Percentiles rank a stretch among this genome's conserved stretches.
Evolutionary conservation across 2,113 vertebrate genomes (phyloP).

Genomic region (Indicator maculatus): DNA sequence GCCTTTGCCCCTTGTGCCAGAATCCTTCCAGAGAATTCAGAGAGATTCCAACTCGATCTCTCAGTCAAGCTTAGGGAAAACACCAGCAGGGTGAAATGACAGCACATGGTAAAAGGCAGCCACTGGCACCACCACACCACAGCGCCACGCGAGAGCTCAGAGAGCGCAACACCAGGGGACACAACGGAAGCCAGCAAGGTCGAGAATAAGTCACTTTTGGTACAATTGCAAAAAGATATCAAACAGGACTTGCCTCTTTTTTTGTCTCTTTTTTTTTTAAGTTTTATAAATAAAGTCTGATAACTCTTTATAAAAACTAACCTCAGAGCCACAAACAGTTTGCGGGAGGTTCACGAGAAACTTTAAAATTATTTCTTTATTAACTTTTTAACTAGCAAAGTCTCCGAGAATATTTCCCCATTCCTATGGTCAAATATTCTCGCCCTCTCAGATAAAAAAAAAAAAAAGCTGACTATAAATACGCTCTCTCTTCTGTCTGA

Average conservation of each 20-base stretch:
- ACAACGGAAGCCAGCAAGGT: slow-evolving; percentile 75
- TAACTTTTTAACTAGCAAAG: slow-evolving; percentile 84
- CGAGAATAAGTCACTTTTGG: slow-evolving; percentile 99
- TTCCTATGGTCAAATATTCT: slow-evolving; percentile 80
- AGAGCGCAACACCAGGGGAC: slow-evolving; percentile 67
- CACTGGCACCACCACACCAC: slow-evolving; percentile 71
- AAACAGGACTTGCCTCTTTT: slow-evolving; percentile 83
- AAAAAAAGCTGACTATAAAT: slow-evolving; percentile 76
- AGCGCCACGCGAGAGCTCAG: slow-evolving; percentile 39
- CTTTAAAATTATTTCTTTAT: slow-evolving; percentile 76
- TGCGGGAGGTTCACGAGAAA: slow-evolving; percentile 88
- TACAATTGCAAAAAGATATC: slow-evolving; percentile 97
- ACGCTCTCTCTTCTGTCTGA: slow-evolving; percentile 72
- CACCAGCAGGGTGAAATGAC: slow-evolving; percentile 28
- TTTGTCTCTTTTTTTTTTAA: slow-evolving; percentile 73
- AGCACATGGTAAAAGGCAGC: slow-evolving; percentile 74
- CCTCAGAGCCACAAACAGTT: slow-evolving; percentile 89
- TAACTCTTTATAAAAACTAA: slow-evolving; percentile 93
- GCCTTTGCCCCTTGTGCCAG: neutral
- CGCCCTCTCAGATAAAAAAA: slow-evolving; percentile 71
- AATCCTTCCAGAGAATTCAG: neutral
- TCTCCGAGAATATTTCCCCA: slow-evolving; percentile 85
- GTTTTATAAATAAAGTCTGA: slow-evolving; percentile 94
- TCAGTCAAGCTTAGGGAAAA: neutral
- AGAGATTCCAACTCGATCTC: neutral